Evolutionary conservation across 2,888 invertebrate genomes (phyloP).

Genomic region (Mythimna albipuncta): DNA sequence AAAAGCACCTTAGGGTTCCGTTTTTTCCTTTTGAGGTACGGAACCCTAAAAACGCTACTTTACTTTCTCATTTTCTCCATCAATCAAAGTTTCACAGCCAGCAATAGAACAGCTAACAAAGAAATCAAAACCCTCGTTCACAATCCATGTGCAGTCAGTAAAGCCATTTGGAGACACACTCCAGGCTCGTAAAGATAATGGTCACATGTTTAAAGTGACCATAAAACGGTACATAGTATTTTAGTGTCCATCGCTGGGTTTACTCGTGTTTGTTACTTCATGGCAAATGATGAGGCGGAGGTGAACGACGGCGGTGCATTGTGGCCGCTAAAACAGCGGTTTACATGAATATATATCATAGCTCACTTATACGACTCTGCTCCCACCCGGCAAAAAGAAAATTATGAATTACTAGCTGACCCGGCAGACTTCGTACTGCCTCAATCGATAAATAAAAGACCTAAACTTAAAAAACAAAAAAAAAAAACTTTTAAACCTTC

Average conservation of each 20-base stretch:
- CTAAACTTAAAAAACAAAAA: no score
- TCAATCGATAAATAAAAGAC: no score
- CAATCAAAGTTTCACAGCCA: background rate
- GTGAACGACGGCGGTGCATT: conserved; percentile 48
- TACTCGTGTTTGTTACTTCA: conserved; percentile 62
- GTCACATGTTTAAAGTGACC: conserved; percentile 59
- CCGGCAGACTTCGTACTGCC: no score
- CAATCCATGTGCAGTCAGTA: conserved; percentile 27
- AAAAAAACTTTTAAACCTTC: no score
- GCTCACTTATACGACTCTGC: no score
- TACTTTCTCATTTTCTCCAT: no score
- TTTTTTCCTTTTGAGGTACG: no score
- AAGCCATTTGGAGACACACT: conserved; percentile 43
- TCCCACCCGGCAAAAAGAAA: no score
- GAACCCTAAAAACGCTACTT: no score
- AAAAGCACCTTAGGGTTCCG: no score
- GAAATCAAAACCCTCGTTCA: conserved; percentile 11
- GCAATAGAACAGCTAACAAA: background rate
- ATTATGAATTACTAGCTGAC: no score
- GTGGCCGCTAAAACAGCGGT: conserved; percentile 38
- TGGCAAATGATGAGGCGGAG: conserved; percentile 65
- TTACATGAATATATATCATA: no score
- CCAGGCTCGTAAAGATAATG: conserved; percentile 57
- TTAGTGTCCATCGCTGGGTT: conserved; percentile 62
- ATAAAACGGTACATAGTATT: conserved; percentile 68